Percentiles rank a stretch among this genome's conserved stretches.
Evolutionary conservation across 2,888 invertebrate species (phyloP).

Genomic region (Geotrupes spiniger): DNA sequence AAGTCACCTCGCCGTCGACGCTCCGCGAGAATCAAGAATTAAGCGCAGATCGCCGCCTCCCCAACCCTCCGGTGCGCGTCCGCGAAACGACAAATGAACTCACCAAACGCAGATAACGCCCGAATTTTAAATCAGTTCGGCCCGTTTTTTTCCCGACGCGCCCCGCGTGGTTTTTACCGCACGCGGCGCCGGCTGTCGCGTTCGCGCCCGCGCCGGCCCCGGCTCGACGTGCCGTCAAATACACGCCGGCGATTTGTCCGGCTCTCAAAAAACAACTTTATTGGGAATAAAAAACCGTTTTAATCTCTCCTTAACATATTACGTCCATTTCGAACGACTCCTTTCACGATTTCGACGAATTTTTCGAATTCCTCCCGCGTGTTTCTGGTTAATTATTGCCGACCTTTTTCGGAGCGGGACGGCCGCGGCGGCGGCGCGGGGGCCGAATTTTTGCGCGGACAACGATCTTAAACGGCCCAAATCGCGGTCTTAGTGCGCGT

Average conservation of each 20-base stretch:
- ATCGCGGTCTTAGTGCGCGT: too few species aligned
- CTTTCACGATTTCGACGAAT: conserved; percentile 22
- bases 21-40: background rate
- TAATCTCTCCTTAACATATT: conserved; percentile 25
- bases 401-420: conserved; percentile 1
- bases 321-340: conserved; percentile 22
- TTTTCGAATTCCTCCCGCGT: conserved; percentile 22
- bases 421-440: background rate
- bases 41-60: background rate
- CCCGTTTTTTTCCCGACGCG: conserved; percentile 5
- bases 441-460: background rate
- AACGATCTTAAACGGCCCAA: too few species aligned
- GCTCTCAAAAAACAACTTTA: conserved; percentile 27
- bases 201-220: too few species aligned
- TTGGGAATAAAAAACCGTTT: conserved; percentile 26
- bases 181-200: background rate
- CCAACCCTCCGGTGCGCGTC: conserved; percentile 14
- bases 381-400: conserved; percentile 4
- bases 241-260: conserved; percentile 20
- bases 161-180: conserved; percentile 8
- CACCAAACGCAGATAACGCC: conserved; percentile 25
- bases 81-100: conserved; percentile 27
- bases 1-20: too few species aligned
- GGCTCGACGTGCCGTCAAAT: conserved; percentile 13
- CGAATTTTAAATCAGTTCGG: conserved; percentile 27